Evolutionary conservation across 2,888 invertebrate genomes (phyloP).

Genomic region (Rhingia campestris): DNA sequence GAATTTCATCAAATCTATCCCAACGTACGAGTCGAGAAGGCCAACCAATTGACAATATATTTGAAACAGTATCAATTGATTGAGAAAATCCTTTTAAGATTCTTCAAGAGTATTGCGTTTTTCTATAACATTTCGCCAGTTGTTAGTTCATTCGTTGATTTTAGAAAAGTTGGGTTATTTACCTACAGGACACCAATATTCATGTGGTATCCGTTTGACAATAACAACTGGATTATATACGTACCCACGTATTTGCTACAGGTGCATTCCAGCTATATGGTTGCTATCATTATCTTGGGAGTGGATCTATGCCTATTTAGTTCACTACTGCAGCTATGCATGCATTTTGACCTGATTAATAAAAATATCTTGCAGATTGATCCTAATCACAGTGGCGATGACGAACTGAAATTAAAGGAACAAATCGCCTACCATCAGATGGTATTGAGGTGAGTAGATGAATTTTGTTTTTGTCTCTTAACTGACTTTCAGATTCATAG

Average conservation of each 20-base stretch:
- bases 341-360: conserved; percentile 69
- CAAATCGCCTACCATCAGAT: conserved; percentile 26
- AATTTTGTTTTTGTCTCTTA: background rate
- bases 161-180: background rate
- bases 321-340: conserved; percentile 57
- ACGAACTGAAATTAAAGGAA: conserved; percentile 8
- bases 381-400: background rate
- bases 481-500: conserved; percentile 33
- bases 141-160: background rate
- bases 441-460: conserved; percentile 16
- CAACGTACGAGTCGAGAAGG: conserved; percentile 4
- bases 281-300: conserved; percentile 41
- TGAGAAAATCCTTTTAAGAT: conserved; percentile 22
- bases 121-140: conserved; percentile 20
- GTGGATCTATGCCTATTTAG: conserved; percentile 66
- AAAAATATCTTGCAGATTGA: conserved; percentile 42
- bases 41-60: background rate
- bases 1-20: conserved; percentile 54
- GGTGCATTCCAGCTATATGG: background rate
- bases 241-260: conserved; percentile 3
- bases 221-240: background rate
- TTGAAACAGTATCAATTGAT: conserved; percentile 20
- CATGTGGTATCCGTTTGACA: conserved; percentile 36
- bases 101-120: conserved; percentile 12
- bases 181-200: background rate